Conservation (phyloP, 2,888 invertebrate species). For the Amphipoea lucens region DNA sequence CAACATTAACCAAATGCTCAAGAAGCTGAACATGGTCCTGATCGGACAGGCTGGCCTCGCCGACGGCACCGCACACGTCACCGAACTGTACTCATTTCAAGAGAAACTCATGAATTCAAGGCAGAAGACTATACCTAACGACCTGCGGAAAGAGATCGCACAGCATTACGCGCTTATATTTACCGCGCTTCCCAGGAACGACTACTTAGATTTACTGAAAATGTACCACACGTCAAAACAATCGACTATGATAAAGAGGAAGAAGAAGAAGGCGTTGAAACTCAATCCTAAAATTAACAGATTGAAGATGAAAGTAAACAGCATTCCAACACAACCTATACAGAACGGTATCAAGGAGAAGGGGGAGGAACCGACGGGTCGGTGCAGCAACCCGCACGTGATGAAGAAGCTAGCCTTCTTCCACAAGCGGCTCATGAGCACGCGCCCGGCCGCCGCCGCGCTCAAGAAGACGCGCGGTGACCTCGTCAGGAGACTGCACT, state of each 20-base stretch:
- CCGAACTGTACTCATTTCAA: constrained; percentile 80
- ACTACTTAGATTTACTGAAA: constrained; percentile 81
- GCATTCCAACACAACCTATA: constrained; percentile 68
- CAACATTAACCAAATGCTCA: constrained; percentile 85
- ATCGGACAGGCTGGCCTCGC: constrained; percentile 91
- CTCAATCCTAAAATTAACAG: constrained; percentile 68
- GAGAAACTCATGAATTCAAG: constrained; percentile 77
- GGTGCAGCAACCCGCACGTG: constrained; percentile 50
- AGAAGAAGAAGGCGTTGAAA: constrained; percentile 70
- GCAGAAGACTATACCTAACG: constrained; percentile 77
- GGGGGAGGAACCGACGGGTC: constrained; percentile 27
- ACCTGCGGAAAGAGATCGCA: constrained; percentile 87
- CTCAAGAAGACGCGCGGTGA: constrained; percentile 73
- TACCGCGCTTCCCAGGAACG: constrained; percentile 81
- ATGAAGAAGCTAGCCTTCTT: constrained; percentile 73
- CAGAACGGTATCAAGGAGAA: constrained; percentile 51
- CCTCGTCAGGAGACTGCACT: constrained; percentile 74
- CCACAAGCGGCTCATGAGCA: constrained; percentile 71
- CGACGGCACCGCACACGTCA: constrained; percentile 87
- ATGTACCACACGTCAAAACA: constrained; percentile 74
- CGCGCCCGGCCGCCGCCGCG: constrained; percentile 68
- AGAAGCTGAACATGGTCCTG: constrained; percentile 90
- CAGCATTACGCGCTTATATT: constrained; percentile 89
- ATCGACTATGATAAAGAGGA: constrained; percentile 63
- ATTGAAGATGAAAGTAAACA: constrained; percentile 66